Evolutionary conservation across 1,140 invertebrate species (phyloP).

Genomic region (Pygmarrhopalites habei): DNA sequence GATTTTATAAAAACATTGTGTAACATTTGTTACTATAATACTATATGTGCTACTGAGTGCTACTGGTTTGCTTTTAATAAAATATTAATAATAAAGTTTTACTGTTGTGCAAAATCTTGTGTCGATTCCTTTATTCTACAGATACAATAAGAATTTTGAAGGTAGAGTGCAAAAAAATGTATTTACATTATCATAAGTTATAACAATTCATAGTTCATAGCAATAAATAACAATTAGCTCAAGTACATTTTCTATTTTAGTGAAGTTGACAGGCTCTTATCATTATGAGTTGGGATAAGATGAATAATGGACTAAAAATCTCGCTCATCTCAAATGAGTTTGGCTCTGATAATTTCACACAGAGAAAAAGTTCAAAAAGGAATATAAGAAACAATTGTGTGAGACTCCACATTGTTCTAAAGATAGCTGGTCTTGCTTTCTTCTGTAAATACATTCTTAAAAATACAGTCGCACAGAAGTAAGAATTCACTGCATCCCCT

Average conservation of each 20-base stretch:
- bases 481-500: constrained; percentile 82
- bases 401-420: constrained; percentile 77
- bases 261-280: constrained; percentile 85
- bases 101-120: not conserved
- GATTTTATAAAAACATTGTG: too few species aligned
- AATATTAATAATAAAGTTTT: not conserved
- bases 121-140: too few species aligned
- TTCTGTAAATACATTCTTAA: constrained; percentile 79
- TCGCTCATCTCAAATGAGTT: constrained; percentile 79
- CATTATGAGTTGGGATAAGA: constrained; percentile 78
- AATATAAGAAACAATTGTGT: constrained; percentile 75
- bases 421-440: constrained; percentile 51
- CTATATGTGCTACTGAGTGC: constrained; percentile 4
- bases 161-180: too few species aligned
- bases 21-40: not conserved
- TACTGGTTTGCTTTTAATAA: constrained; percentile 2
- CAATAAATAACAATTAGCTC: too few species aligned
- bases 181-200: too few species aligned
- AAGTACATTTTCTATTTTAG: constrained; percentile 42
- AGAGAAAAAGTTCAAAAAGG: constrained; percentile 86
- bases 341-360: constrained; percentile 74
- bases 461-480: constrained; percentile 89
- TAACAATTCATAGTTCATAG: too few species aligned
- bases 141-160: too few species aligned
- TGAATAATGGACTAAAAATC: constrained; percentile 85